A percentile compares a stretch with the other conserved stretches of the same genome.
Conservation (phyloP, 2,888 invertebrate genomes). For the Pelosia muscerda region DNA sequence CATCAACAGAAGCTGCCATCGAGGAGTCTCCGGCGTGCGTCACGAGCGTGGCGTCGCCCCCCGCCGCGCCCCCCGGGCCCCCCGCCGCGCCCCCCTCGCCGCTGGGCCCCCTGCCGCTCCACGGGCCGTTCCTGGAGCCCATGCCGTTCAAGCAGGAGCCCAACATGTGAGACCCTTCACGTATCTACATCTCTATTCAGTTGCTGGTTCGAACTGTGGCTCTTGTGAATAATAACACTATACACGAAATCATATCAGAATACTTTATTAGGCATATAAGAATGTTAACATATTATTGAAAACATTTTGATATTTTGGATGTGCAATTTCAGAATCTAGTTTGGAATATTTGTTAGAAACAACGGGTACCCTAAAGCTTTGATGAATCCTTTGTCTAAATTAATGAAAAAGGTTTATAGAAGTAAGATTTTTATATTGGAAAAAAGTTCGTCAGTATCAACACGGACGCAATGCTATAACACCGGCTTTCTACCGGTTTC, state of each 20-base stretch:
- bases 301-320: not conserved
- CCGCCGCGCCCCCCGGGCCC: conserved; percentile 53
- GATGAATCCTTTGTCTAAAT: too few species aligned
- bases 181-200: conserved; percentile 9
- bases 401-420: too few species aligned
- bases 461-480: not conserved
- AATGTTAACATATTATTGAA: not conserved
- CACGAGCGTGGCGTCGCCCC: conserved; percentile 39
- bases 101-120: conserved; percentile 61
- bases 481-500: too few species aligned
- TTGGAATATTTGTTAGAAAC: not conserved
- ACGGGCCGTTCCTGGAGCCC: conserved; percentile 64
- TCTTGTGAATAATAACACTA: not conserved
- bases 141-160: conserved; percentile 82
- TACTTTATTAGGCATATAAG: not conserved
- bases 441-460: not conserved
- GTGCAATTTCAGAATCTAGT: not conserved
- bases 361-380: not conserved
- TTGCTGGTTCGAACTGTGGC: not conserved
- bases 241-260: not conserved
- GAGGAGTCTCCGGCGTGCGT: conserved; percentile 53
- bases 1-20: conserved; percentile 71
- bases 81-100: conserved; percentile 64
- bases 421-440: not conserved
- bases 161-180: conserved; percentile 66